phyloP scores from a whole-genome alignment of 1,140 invertebrate species.

The Drosophila malerkotliana region DNA sequence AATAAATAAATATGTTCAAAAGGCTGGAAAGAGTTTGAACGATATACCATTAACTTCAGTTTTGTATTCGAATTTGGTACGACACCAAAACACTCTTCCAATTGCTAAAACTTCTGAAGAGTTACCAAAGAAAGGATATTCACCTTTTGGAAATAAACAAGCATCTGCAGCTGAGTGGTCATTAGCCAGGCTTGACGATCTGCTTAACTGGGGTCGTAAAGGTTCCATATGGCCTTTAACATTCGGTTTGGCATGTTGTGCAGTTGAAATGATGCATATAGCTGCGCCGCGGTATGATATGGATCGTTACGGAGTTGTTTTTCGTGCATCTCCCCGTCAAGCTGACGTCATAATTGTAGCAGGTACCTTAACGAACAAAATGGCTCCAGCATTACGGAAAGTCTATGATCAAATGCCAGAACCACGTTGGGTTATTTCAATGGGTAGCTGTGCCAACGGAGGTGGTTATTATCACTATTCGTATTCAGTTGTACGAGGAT shows the following conservation, averaged over 20 bases:
- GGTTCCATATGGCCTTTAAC: background rate
- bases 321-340: background rate
- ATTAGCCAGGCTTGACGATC: background rate
- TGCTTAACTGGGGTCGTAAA: background rate
- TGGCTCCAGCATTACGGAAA: background rate
- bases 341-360: background rate
- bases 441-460: background rate
- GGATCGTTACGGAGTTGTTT: background rate
- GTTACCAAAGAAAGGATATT: background rate
- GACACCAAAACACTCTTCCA: background rate
- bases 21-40: background rate
- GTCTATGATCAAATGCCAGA: slow-evolving; percentile 1
- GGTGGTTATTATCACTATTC: background rate
- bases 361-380: background rate
- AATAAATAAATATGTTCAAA: background rate
- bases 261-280: background rate
- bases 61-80: background rate
- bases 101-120: background rate
- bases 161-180: background rate
- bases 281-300: background rate
- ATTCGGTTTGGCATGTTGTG: background rate
- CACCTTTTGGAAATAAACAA: background rate
- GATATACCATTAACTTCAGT: background rate
- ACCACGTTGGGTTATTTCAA: background rate
- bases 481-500: background rate